These are phyloP conservation scores for Chondrilla cf. caribensis DNA, from an alignment of 37 sponge, comb jelly and placozoan species.

Conservation along the genomic window DNA sequence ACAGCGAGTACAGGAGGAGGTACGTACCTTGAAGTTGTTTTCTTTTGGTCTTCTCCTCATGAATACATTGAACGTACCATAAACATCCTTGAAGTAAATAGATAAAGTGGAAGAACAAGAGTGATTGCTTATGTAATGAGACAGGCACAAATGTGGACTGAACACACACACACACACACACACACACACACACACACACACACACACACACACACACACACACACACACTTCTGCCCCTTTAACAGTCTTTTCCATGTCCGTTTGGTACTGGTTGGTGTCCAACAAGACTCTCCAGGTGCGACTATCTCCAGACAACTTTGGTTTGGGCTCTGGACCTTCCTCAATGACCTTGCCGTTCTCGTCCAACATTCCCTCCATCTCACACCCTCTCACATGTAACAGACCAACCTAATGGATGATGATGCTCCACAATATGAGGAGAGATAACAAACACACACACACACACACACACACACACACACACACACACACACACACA, in stretches of 20 bases:
- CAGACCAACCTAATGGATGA: slow-evolving; percentile 79
- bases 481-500: neutral
- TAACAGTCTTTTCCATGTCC: slow-evolving; percentile 69
- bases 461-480: neutral
- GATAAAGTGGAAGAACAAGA: no score
- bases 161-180: no score
- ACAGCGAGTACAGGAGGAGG: neutral
- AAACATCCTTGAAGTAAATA: slow-evolving; percentile 73
- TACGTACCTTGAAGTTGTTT: slow-evolving; percentile 94
- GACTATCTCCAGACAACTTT: slow-evolving; percentile 41
- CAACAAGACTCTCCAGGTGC: slow-evolving; percentile 89
- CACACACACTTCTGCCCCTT: slow-evolving; percentile 65
- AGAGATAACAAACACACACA: neutral
- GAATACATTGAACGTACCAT: slow-evolving; percentile 88
- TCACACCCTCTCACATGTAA: slow-evolving; percentile 95
- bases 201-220: no score
- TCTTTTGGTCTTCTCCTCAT: slow-evolving; percentile 97
- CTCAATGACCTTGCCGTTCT: slow-evolving; percentile 88
- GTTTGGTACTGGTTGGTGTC: slow-evolving; percentile 98
- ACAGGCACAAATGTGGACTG: no score
- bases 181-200: no score
- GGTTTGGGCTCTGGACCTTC: slow-evolving; percentile 91
- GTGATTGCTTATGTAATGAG: no score
- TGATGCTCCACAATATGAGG: neutral
- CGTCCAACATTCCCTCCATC: slow-evolving; percentile 97